Conservation (phyloP, 2,888 invertebrate genomes). For the Nipponacmea schrenckii region DNA sequence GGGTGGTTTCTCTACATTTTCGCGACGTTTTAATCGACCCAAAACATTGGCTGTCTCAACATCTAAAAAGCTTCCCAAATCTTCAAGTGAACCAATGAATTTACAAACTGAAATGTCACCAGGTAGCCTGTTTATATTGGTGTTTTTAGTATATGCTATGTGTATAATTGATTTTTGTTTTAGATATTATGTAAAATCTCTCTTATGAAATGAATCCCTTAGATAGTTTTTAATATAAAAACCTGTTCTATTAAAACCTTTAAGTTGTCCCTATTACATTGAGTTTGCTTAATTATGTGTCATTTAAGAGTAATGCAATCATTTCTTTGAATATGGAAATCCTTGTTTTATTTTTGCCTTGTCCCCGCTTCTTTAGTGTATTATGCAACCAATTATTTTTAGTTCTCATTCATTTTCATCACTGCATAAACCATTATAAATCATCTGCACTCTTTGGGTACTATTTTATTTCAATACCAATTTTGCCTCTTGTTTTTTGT, state of each 20-base stretch:
- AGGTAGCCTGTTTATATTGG: slow-evolving; percentile 43
- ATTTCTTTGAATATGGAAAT: too few species aligned
- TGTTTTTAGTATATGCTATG: background rate
- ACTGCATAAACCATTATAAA: too few species aligned
- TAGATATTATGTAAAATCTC: background rate
- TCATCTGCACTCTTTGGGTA: too few species aligned
- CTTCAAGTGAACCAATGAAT: slow-evolving; percentile 66
- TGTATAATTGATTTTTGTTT: background rate
- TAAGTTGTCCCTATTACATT: too few species aligned
- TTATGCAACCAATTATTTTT: too few species aligned
- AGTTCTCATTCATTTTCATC: too few species aligned
- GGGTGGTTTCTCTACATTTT: slow-evolving; percentile 47
- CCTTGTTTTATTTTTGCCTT: too few species aligned
- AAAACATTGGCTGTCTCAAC: slow-evolving; percentile 50
- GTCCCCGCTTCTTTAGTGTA: too few species aligned
- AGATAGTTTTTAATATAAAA: background rate
- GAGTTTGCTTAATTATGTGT: too few species aligned
- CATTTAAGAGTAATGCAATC: too few species aligned
- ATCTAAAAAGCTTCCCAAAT: slow-evolving; percentile 58
- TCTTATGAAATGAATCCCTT: background rate
- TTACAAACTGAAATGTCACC: slow-evolving; percentile 64
- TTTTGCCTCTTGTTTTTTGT: too few species aligned
- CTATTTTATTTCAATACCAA: too few species aligned
- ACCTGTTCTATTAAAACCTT: background rate
- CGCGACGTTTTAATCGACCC: slow-evolving; percentile 49